Evolutionary conservation across 2,797 vertebrate species (phyloP).

Genomic region (Enteromius unitaeniatus): DNA sequence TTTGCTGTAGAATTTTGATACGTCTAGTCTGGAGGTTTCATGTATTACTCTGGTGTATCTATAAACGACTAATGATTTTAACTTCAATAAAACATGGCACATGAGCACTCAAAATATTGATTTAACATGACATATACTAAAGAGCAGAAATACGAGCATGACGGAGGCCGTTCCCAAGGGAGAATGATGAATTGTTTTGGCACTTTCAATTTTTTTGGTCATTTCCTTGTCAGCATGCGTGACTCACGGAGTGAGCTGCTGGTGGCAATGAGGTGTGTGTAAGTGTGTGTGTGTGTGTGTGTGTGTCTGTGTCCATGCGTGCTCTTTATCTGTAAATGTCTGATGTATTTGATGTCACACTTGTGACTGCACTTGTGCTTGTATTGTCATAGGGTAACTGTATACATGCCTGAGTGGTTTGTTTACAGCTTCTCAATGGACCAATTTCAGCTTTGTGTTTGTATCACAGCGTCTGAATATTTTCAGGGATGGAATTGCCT

Average conservation of each 20-base stretch:
- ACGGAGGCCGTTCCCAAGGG: background rate
- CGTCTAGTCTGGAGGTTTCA: conserved; percentile 21
- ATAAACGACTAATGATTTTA: conserved; percentile 21
- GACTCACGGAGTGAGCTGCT: conserved; percentile 38
- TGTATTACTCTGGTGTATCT: conserved; percentile 29
- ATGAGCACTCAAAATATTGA: conserved; percentile 42
- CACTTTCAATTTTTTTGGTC: conserved; percentile 10
- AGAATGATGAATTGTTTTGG: conserved; percentile 21
- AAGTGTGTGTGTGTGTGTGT: background rate
- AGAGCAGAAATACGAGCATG: conserved; percentile 36
- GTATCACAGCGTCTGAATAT: conserved; percentile 12
- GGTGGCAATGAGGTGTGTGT: conserved; percentile 32
- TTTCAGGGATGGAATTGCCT: conserved; percentile 25
- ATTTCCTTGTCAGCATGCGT: conserved; percentile 31
- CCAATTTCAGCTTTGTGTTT: conserved; percentile 33
- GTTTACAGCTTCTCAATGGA: conserved; percentile 37
- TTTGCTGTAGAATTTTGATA: conserved; percentile 3
- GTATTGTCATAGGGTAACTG: conserved; percentile 11
- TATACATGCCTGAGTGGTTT: conserved; percentile 21
- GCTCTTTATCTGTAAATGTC: conserved; percentile 12
- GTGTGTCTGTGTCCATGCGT: conserved; percentile 14
- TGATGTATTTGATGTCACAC: conserved; percentile 3
- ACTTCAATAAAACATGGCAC: conserved; percentile 43
- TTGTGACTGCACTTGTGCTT: background rate
- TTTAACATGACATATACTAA: conserved; percentile 39